These are phyloP conservation scores for Hypomecis atomaria DNA, from an alignment of 2,888 invertebrate genomes.

Conservation along the genomic window DNA sequence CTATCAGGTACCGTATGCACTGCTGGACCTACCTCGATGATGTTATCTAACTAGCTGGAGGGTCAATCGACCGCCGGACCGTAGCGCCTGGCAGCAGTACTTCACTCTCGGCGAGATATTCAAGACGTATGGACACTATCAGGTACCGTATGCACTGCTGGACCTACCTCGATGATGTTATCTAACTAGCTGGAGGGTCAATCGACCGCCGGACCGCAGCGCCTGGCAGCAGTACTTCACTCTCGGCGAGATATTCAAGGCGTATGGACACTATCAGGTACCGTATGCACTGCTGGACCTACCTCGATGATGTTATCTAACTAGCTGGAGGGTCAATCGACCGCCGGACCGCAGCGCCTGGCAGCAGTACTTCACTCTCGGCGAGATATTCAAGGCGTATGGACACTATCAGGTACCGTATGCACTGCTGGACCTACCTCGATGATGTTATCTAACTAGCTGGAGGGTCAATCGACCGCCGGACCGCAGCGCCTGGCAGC, in stretches of 20 bases:
- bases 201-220: constrained; percentile 92
- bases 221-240: constrained; percentile 97
- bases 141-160: constrained; percentile 52
- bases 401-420: constrained; percentile 88
- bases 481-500: no score
- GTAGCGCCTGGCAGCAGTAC: constrained; percentile 96
- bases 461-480: no score
- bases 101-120: constrained; percentile 96
- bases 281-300: constrained; percentile 53
- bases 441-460: no score
- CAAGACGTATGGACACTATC: constrained; percentile 94
- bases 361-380: constrained; percentile 96
- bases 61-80: constrained; percentile 92
- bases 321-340: constrained; percentile 92
- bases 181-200: constrained; percentile 93
- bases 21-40: constrained; percentile 89
- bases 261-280: constrained; percentile 92
- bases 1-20: constrained; percentile 77
- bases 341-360: constrained; percentile 94
- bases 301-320: constrained; percentile 95
- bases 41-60: constrained; percentile 92
- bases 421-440: no score
- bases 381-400: constrained; percentile 96
- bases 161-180: constrained; percentile 93
- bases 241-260: constrained; percentile 95